phyloP scores from a whole-genome alignment of 1,140 invertebrate genomes.

The Pogonomyrmex californicus region DNA sequence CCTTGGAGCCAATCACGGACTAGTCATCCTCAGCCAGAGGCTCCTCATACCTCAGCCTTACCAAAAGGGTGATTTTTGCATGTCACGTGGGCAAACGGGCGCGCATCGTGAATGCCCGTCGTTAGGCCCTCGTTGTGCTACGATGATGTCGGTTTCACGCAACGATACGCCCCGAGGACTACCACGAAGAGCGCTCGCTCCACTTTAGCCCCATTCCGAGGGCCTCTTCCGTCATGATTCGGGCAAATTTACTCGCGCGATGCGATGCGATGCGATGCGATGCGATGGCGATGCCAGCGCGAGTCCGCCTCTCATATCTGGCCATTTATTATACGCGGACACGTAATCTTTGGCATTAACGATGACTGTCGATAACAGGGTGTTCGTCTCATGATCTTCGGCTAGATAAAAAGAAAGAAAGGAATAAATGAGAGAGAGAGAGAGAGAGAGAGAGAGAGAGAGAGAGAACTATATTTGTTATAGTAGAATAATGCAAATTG shows the following conservation, averaged over 20 bases:
- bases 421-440: background rate
- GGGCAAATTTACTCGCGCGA: conserved; percentile 21
- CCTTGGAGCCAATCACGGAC: conserved; percentile 77
- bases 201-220: conserved; percentile 65
- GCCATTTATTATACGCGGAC: conserved; percentile 34
- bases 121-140: conserved; percentile 82
- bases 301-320: conserved; percentile 16
- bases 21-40: conserved; percentile 76
- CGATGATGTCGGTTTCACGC: conserved; percentile 82
- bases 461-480: background rate
- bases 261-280: conserved; percentile 4
- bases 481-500: background rate
- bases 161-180: conserved; percentile 78
- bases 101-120: conserved; percentile 81
- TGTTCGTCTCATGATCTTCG: background rate
- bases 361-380: conserved; percentile 6
- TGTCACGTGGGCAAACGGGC: conserved; percentile 86
- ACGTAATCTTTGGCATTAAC: conserved; percentile 20
- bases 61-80: conserved; percentile 84
- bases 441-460: no score
- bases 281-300: background rate
- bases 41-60: conserved; percentile 47
- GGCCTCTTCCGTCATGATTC: conserved; percentile 49
- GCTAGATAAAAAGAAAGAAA: background rate
- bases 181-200: conserved; percentile 60